These are phyloP conservation scores for Dasypolia templi DNA, from an alignment of 2,888 invertebrate species.

Conservation along the genomic window DNA sequence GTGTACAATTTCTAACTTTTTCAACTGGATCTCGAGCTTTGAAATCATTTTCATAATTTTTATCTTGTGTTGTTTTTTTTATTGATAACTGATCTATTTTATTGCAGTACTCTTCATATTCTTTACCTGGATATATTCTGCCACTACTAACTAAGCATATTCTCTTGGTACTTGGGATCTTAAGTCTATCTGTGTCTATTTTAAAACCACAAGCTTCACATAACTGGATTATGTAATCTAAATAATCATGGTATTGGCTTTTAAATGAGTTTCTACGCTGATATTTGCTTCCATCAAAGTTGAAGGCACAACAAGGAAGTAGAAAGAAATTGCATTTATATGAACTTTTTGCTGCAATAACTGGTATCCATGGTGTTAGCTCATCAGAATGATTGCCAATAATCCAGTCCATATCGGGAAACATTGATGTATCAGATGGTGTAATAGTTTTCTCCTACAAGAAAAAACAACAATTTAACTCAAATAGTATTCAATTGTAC, in stretches of 20 bases:
- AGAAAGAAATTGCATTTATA: constrained; percentile 95
- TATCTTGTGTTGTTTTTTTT: constrained; percentile 58
- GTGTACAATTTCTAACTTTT: constrained; percentile 96
- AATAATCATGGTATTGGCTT: constrained; percentile 95
- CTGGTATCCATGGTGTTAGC: constrained; percentile 99
- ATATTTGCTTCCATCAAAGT: constrained; percentile 96
- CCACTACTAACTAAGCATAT: constrained; percentile 93
- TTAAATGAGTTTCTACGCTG: constrained; percentile 92
- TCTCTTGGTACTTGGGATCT: constrained; percentile 99
- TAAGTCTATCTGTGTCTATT: constrained; percentile 94
- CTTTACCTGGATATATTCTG: constrained; percentile 82
- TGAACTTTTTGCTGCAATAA: constrained; percentile 95
- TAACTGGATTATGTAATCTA: constrained; percentile 91
- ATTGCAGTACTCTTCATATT: constrained; percentile 78
- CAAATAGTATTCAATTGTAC: not conserved
- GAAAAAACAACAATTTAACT: constrained; percentile 34
- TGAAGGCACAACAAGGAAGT: constrained; percentile 98
- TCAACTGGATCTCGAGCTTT: constrained; percentile 92
- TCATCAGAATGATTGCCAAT: constrained; percentile 99
- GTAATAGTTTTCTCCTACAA: constrained; percentile 92
- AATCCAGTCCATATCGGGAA: constrained; percentile 96
- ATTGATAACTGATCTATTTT: constrained; percentile 87
- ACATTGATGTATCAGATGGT: constrained; percentile 92
- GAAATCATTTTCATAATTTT: constrained; percentile 89
- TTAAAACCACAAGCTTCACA: constrained; percentile 93